Evolutionary conservation across 2,888 invertebrate species (phyloP), one percentile per base, ranked within the genome.

Genomic region (Euspilapteryx auroguttella): DNA sequence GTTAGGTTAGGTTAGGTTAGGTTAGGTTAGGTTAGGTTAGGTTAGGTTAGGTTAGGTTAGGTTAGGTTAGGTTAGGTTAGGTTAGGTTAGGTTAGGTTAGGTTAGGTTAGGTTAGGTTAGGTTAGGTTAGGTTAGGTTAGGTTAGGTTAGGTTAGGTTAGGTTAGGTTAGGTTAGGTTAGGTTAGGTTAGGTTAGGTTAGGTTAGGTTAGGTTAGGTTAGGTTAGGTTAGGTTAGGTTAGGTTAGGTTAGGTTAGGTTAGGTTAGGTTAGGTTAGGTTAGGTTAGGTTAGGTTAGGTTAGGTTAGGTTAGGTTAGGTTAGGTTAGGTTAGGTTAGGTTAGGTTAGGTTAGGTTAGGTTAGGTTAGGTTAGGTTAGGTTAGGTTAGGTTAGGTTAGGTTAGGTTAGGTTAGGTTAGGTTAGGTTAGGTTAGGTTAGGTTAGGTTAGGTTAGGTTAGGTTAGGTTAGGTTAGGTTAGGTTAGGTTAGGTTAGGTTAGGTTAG

Each of bases 371-470:
- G n/a, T n/a, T n/a, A n/a, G n/a, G n/a, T n/a, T n/a, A n/a, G n/a
- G n/a, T n/a, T 12, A 24, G 13, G 24, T 25, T 25, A 15, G 33
- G 28, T 31, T 29, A 33, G 34, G 34, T 34, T 32, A 29, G 31
- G 34, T 32, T 32, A 32, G 34, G 31, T 34, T 33, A 33, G 33
- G 33, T 33, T 33, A 33, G 33, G 33, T 33, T 33, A 31, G 31
- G 33, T 31, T 31, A 26, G 30, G 31, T 31, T 31, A 31, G 31
- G 31, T 31, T 31, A 31, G 31, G 31, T 31, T 31, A 31, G 31
- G 31, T 31, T 31, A 31, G 31, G 31, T 31, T 31, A 28, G 31
- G 28, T 21, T 23, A 25, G 23, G 20, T 27, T 25, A 26, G 25
- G 25, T 25, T 25, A 20, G 26, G 26, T 25, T 26, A 25, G 30